Evolutionary conservation across 2,113 vertebrate genomes (phyloP).

Genomic region (Polypterus bichir): DNA sequence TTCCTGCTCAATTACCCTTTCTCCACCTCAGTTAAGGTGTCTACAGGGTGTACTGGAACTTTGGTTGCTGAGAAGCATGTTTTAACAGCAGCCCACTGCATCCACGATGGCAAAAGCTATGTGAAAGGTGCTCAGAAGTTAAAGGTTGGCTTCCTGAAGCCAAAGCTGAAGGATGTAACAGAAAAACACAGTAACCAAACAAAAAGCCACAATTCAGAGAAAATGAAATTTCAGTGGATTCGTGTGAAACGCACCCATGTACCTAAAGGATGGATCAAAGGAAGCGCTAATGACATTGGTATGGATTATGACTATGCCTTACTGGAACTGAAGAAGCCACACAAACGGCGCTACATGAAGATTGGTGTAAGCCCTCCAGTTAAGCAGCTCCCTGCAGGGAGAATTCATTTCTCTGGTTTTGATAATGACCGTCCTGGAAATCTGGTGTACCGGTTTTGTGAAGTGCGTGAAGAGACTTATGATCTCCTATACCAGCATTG

Average conservation of each 20-base stretch:
- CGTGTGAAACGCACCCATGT: slow-evolving; percentile 86
- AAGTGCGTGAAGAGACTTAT: slow-evolving; percentile 74
- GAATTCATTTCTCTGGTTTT: slow-evolving; percentile 91
- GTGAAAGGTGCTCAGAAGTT: slow-evolving; percentile 91
- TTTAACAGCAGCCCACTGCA: slow-evolving; percentile 87
- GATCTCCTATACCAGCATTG: slow-evolving; percentile 92
- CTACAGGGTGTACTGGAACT: slow-evolving; percentile 84
- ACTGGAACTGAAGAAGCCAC: slow-evolving; percentile 85
- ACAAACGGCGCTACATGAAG: slow-evolving; percentile 88
- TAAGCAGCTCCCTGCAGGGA: slow-evolving; percentile 64
- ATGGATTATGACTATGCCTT: slow-evolving; percentile 98
- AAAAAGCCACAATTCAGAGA: slow-evolving; percentile 37
- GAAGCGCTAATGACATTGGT: slow-evolving; percentile 85
- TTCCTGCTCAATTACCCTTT: slow-evolving; percentile 85
- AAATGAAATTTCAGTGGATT: slow-evolving; percentile 96
- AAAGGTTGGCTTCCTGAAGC: slow-evolving; percentile 80
- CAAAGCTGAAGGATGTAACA: slow-evolving; percentile 54
- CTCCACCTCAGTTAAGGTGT: slow-evolving; percentile 85
- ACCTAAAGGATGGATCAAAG: slow-evolving; percentile 96
- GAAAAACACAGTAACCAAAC: slow-evolving; percentile 35
- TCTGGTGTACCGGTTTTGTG: slow-evolving; percentile 89
- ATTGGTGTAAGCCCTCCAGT: slow-evolving; percentile 78
- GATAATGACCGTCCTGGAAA: slow-evolving; percentile 80
- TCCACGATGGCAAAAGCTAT: slow-evolving; percentile 88
- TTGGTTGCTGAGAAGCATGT: slow-evolving; percentile 84